These are phyloP conservation scores for Exocentrus adspersus DNA, from an alignment of 2,888 invertebrate genomes.

Conservation along the genomic window DNA sequence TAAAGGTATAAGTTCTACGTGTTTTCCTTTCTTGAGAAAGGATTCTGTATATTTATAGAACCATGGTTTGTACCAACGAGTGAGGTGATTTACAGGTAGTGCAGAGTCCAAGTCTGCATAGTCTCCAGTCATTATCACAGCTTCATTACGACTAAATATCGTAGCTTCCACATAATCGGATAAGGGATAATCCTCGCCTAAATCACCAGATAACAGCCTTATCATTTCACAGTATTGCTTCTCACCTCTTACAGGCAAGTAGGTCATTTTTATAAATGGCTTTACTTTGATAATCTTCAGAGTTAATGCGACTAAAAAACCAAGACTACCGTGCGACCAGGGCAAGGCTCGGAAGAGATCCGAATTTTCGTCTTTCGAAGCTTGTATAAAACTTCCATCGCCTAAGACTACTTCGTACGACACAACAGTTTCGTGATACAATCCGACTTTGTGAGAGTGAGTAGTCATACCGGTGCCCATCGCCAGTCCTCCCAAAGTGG, in stretches of 20 bases:
- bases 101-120: slow-evolving; percentile 69
- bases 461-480: slow-evolving; percentile 80
- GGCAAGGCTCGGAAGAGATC: slow-evolving; percentile 72
- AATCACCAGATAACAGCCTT: slow-evolving; percentile 70
- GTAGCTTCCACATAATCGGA: slow-evolving; percentile 76
- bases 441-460: slow-evolving; percentile 75
- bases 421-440: slow-evolving; percentile 74
- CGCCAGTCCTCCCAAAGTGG: slow-evolving; percentile 75
- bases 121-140: slow-evolving; percentile 74
- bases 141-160: slow-evolving; percentile 69
- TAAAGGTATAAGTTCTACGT: slow-evolving; percentile 71
- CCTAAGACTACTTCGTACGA: slow-evolving; percentile 74
- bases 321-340: slow-evolving; percentile 76
- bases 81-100: slow-evolving; percentile 68
- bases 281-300: slow-evolving; percentile 70
- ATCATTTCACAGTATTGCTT: slow-evolving; percentile 72
- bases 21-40: slow-evolving; percentile 67
- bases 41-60: slow-evolving; percentile 75
- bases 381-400: slow-evolving; percentile 71
- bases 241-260: slow-evolving; percentile 71
- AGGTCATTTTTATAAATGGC: slow-evolving; percentile 73
- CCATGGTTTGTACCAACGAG: slow-evolving; percentile 77
- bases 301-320: slow-evolving; percentile 73
- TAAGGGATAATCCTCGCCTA: slow-evolving; percentile 61
- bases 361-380: slow-evolving; percentile 66